Base-by-base conservation (phyloP, 2,797 vertebrate species). In the Acanthurus lineatus region DNA sequence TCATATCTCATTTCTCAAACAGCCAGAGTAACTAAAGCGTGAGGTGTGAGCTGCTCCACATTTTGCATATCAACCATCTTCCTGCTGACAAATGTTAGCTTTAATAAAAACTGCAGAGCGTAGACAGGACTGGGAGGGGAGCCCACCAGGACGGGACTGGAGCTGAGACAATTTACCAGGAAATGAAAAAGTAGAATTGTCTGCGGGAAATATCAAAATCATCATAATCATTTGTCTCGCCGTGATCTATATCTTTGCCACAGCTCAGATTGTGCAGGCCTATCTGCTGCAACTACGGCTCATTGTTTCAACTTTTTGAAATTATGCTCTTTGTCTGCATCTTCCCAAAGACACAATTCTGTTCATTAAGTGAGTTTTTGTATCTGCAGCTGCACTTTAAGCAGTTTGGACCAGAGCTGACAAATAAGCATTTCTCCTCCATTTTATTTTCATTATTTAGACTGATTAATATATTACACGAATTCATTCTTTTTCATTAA, bases 11-110 rank as follows among this genome's bases (percentile, higher is more conserved):
- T 93, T 93, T 92, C 90, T 92, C 83, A 90, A 90, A 89, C 89
- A 91, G 86, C 83, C 88, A 84, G 88, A 88, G 88, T 89, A 92
- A 94, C 95, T 94, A 92, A 96, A 94, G 94, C 92, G 90, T 89
- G 93, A 95, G 95, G 95, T 90, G 91, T 78, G 85, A 94, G 93
- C 90, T 88, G 96, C 86, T 84, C 81, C 94, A 73, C 89, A 90
- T 94, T 92, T 96, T 97, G 96, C 96, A 97, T 97, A 97, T 96
- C 96, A 97, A 97, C 95, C 89, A 97, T 96, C 96, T 95, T 86
- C 81, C 86, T 95, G 95, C 95, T 91, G 91, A 94, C 94, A 95
- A 94, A 95, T 94, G 92, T 91, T 96, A 83, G 94, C 94, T 96
- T 96, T 95, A 96, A 96, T 96, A 95, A 95, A 95, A 95, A 94